phyloP scores from a whole-genome alignment of 1,140 invertebrate species.

The Drosophila willistoni region DNA sequence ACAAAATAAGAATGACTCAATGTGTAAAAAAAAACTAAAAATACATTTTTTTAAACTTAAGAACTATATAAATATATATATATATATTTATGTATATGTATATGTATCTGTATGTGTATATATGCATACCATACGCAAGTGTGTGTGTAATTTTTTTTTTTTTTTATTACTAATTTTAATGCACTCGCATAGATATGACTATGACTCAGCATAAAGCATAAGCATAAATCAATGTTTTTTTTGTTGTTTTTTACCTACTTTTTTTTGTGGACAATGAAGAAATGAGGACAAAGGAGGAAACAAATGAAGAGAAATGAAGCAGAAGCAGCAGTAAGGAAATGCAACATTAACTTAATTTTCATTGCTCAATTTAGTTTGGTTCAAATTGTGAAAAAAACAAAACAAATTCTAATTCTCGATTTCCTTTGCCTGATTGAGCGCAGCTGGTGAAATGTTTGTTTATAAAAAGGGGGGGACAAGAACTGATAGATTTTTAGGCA shows the following conservation, averaged over 20 bases:
- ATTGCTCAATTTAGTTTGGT: neutral
- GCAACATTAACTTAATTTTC: neutral
- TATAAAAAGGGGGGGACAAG: conserved; percentile 27
- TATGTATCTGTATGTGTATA: conserved; percentile 26
- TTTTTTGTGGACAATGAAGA: neutral
- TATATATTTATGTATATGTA: conserved; percentile 35
- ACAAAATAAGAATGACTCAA: conserved; percentile 31
- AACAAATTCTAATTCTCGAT: no score
- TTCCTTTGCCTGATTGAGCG: no score
- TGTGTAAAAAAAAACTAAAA: conserved; percentile 36
- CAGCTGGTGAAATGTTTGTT: neutral
- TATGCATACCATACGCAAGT: conserved; percentile 29
- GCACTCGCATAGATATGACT: conserved; percentile 40
- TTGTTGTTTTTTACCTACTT: conserved; percentile 21
- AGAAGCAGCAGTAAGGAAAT: conserved; percentile 6
- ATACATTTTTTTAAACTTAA: conserved; percentile 57
- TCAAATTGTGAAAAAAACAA: neutral
- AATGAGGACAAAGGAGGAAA: neutral
- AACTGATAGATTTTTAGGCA: conserved; percentile 34
- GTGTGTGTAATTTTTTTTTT: conserved; percentile 18
- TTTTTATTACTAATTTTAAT: conserved; percentile 5
- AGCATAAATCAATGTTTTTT: conserved; percentile 40
- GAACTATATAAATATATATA: conserved; percentile 10
- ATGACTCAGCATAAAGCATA: conserved; percentile 48
- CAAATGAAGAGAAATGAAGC: neutral